A percentile compares a stretch with the other conserved stretches of the same genome.
Evolutionary conservation across 2,888 invertebrate species (phyloP).

Genomic region (Julus scandinavius): DNA sequence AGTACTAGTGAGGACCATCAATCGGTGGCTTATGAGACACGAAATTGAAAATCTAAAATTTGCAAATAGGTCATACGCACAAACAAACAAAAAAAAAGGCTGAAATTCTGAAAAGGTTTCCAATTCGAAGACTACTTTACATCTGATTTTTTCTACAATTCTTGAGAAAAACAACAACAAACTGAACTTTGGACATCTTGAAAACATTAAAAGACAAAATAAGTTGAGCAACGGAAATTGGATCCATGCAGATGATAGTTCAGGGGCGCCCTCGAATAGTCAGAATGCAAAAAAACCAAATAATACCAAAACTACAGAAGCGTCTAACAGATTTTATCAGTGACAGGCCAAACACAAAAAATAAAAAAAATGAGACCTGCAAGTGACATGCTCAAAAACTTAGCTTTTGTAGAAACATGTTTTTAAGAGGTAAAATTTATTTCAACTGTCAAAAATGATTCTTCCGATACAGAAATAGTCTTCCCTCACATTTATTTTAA

Average conservation of each 20-base stretch:
- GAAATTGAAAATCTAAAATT: not conserved
- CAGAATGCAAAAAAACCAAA: too few relatives aligned
- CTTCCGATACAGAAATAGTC: too few relatives aligned
- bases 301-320: too few relatives aligned
- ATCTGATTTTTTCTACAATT: not conserved
- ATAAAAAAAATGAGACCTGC: too few relatives aligned
- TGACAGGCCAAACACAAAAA: too few relatives aligned
- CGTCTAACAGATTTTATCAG: too few relatives aligned
- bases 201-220: not conserved
- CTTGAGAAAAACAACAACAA: not conserved
- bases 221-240: not conserved
- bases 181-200: not conserved
- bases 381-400: too few relatives aligned
- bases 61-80: slow-evolving; percentile 8
- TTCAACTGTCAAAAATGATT: too few relatives aligned
- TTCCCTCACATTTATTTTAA: too few relatives aligned
- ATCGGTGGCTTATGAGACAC: not conserved
- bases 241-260: not conserved
- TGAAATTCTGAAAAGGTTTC: not conserved
- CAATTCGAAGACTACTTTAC: not conserved
- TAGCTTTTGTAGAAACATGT: too few relatives aligned
- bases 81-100: slow-evolving; percentile 7
- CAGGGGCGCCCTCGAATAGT: too few relatives aligned
- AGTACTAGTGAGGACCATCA: not conserved
- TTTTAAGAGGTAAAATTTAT: too few relatives aligned